A percentile compares a stretch with the other conserved stretches of the same genome.
phyloP scores from a whole-genome alignment of 1,140 invertebrate genomes.

The Globodera rostochiensis region DNA sequence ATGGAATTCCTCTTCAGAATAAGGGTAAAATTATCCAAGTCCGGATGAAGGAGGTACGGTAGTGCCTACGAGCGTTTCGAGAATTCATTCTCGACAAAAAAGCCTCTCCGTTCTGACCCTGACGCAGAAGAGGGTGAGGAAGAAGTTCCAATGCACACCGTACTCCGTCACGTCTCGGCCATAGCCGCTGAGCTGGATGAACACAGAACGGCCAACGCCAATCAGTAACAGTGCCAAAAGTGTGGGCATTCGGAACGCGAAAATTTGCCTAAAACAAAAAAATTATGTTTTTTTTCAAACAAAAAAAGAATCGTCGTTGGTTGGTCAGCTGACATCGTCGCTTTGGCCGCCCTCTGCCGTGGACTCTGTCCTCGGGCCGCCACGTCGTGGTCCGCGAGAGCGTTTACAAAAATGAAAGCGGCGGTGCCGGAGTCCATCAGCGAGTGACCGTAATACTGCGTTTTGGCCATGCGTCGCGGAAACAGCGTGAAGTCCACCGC shows the following conservation, averaged over 20 bases:
- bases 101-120: slow-evolving; percentile 69
- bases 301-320: too few species aligned
- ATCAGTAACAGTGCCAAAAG: slow-evolving; percentile 67
- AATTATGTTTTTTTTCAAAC: neutral
- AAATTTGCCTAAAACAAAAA: slow-evolving; percentile 35
- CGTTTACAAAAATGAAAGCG: slow-evolving; percentile 78
- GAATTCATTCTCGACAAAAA: too few species aligned
- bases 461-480: slow-evolving; percentile 82
- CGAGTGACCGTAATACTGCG: slow-evolving; percentile 81
- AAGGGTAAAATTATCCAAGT: too few species aligned
- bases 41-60: too few species aligned
- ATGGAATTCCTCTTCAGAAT: too few species aligned
- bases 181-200: slow-evolving; percentile 73
- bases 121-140: slow-evolving; percentile 82
- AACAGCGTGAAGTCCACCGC: slow-evolving; percentile 89
- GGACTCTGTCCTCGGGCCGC: neutral
- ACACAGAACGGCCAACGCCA: slow-evolving; percentile 73
- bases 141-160: slow-evolving; percentile 95
- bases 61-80: too few species aligned
- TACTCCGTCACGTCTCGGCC: slow-evolving; percentile 86
- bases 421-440: slow-evolving; percentile 94
- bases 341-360: slow-evolving; percentile 7
- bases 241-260: slow-evolving; percentile 34
- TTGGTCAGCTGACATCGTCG: slow-evolving; percentile 9
- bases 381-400: slow-evolving; percentile 29